A percentile compares a stretch with the other conserved stretches of the same genome.
These are phyloP conservation scores for Hippocampus mohnikei DNA, from an alignment of 2,113 vertebrate species.

Conservation along the genomic window DNA sequence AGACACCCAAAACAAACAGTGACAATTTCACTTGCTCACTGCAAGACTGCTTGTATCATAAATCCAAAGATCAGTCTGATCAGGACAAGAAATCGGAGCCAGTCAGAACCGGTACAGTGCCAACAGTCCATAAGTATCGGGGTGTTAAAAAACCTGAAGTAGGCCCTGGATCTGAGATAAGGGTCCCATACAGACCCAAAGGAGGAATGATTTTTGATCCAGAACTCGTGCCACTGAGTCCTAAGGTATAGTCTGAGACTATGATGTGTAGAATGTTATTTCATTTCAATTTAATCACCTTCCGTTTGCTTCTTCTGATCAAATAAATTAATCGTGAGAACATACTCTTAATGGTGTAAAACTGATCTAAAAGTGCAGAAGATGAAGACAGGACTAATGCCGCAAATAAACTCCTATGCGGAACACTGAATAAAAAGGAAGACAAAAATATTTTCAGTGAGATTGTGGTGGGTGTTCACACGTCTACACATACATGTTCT, in stretches of 20 bases:
- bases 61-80: constrained; percentile 5
- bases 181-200: constrained; percentile 5
- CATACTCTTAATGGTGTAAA: not conserved
- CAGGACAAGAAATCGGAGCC: not conserved
- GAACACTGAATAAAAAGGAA: not conserved
- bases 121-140: constrained; percentile 2
- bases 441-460: not conserved
- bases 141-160: constrained; percentile 9
- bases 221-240: constrained; percentile 5
- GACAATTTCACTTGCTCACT: constrained; percentile 5
- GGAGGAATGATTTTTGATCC: constrained; percentile 12
- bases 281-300: not conserved
- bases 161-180: constrained; percentile 10
- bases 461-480: not conserved
- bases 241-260: constrained; percentile 4
- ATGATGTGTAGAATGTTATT: not conserved
- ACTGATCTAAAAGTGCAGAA: not conserved
- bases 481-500: not conserved
- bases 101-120: not conserved
- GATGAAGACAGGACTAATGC: not conserved
- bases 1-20: constrained; percentile 1
- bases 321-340: constrained; percentile 3
- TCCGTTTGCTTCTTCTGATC: not conserved
- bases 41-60: constrained; percentile 6
- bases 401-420: not conserved